phyloP scores from a whole-genome alignment of 2,888 invertebrate species.

The Alloscopus bannaensis region DNA sequence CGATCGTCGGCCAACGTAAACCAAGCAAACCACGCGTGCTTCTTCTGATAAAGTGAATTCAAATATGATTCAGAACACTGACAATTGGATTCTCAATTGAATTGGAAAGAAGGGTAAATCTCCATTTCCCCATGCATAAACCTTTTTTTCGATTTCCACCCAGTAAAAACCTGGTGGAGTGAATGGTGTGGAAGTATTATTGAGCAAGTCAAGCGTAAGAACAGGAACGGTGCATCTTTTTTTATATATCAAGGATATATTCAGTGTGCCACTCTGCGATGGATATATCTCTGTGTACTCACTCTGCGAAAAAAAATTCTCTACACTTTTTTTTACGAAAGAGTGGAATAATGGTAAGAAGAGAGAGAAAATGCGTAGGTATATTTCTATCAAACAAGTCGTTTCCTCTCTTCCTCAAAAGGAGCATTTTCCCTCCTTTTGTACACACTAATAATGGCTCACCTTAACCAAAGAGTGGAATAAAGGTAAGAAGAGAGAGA shows the following conservation, averaged over 20 bases:
- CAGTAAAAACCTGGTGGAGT: constrained; percentile 10
- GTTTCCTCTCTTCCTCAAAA: constrained; percentile 8
- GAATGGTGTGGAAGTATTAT: constrained; percentile 32
- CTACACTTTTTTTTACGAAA: not conserved
- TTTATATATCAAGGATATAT: not conserved
- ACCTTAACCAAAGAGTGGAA: not conserved
- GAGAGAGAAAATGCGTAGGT: not conserved
- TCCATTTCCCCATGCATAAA: constrained; percentile 58
- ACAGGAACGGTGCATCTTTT: not conserved
- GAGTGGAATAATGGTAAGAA: not conserved
- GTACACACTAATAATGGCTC: constrained; percentile 24
- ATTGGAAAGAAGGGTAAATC: constrained; percentile 54
- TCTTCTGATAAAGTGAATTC: constrained; percentile 38
- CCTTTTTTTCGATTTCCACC: constrained; percentile 19
- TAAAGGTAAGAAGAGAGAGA: not conserved
- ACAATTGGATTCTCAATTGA: constrained; percentile 46
- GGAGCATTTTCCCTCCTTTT: not conserved
- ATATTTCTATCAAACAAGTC: constrained; percentile 18
- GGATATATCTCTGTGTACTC: too few relatives aligned
- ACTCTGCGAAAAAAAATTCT: too few relatives aligned
- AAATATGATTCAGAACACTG: constrained; percentile 43
- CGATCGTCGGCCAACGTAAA: constrained; percentile 29
- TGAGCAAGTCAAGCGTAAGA: constrained; percentile 29
- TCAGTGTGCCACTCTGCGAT: too few relatives aligned
- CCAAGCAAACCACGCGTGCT: constrained; percentile 43